Base-by-base conservation (phyloP, 2,888 invertebrate species). In the Hemaris fuciformis region DNA sequence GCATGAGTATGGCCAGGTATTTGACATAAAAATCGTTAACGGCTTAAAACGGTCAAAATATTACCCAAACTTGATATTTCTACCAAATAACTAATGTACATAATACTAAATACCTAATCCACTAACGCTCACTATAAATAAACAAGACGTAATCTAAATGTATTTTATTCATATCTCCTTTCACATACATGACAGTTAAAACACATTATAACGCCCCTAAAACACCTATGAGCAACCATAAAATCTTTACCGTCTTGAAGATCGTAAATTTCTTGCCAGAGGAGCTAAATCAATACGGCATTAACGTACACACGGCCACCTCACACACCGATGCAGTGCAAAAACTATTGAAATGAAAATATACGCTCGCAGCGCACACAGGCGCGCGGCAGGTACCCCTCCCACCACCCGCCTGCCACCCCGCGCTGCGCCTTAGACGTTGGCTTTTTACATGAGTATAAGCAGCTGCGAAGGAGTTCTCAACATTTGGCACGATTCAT, bases 331-430 rank as follows among this genome's bases (percentile, higher is more conserved):
- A 73, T 84, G 88, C 87, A 85, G 67, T 68, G 79, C 88, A 91
- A 91, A 91, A 91, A 91, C 91, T 91, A 91, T 89, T 84, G 84
- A 86, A 91, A 90, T 89, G 89, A 91, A 91, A 91, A 88, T 91
- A 91, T 91, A 89, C 84, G 79, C n/a, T n/a, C n/a, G n/a, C n/a
- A n/a, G n/a, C 81, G 72, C 85, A 64, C 83, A 86, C 89, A 84
- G 80, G 75, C 64, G 46, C 48, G 65, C 58, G 60, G 73, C 85
- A 86, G 83, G 86, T 86, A 81, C 85, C 77, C 78, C 84, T 82
- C 78, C 76, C 65, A 66, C 64, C 67, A 74, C 63, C 70, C 73
- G 68, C 66, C 70, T 73, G 67, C 67, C 69, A n/a, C 67, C 69
- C 67, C 79, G 73, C 71, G 61, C 69, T 76, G 79, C 87, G 89